A percentile compares a stretch with the other conserved stretches of the same genome.
These are phyloP conservation scores for Cryptocephalus moraei DNA, from an alignment of 2,888 invertebrate species.

Conservation along the genomic window DNA sequence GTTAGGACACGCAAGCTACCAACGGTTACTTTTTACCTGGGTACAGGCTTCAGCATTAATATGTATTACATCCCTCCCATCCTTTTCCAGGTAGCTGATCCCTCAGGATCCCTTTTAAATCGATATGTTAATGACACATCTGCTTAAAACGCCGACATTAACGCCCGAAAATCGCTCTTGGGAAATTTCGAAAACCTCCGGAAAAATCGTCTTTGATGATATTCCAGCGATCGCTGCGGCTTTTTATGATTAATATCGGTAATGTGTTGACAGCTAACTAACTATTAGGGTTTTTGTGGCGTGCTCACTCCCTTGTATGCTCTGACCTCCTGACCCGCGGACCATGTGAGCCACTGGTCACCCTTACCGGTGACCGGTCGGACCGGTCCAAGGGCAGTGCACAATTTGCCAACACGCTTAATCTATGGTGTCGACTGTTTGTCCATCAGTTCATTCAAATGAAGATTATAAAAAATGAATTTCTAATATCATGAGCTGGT, in stretches of 20 bases:
- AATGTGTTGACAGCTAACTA: constrained; percentile 40
- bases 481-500: too few species aligned
- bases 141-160: too few species aligned
- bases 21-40: constrained; percentile 6
- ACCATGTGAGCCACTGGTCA: constrained; percentile 31
- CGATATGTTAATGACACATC: neutral
- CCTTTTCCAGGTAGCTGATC: constrained; percentile 14
- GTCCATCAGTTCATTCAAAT: constrained; percentile 4
- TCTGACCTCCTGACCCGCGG: constrained; percentile 25
- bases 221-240: too few species aligned
- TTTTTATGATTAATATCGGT: constrained; percentile 38
- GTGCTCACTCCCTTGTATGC: constrained; percentile 39
- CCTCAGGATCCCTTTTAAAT: constrained; percentile 3
- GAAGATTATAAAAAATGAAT: neutral
- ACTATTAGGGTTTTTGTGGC: constrained; percentile 40
- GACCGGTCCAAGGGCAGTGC: constrained; percentile 22
- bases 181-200: too few species aligned
- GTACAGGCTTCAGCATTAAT: neutral
- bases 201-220: too few species aligned
- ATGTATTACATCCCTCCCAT: neutral
- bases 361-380: constrained; percentile 23
- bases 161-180: too few species aligned
- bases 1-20: too few species aligned
- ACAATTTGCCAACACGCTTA: constrained; percentile 34
- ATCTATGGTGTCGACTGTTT: constrained; percentile 8